Evolutionary conservation across 1,140 invertebrate species (phyloP).

Genomic region (Globodera rostochiensis): DNA sequence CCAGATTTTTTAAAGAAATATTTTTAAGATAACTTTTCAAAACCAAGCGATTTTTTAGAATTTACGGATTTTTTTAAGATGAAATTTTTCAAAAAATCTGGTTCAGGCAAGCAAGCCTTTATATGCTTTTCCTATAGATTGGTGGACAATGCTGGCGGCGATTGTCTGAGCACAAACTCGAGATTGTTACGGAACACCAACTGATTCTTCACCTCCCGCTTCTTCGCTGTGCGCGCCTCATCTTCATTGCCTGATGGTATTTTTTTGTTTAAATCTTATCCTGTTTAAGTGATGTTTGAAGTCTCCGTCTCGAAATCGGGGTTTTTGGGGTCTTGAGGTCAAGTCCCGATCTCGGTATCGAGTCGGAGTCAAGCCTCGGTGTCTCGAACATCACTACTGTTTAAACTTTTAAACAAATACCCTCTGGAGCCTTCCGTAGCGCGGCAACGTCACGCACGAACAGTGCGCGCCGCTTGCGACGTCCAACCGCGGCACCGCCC

Average conservation of each 20-base stretch:
- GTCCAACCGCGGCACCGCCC: background rate
- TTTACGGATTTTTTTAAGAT: too few relatives aligned
- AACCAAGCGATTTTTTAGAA: too few relatives aligned
- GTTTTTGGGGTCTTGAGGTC: too few relatives aligned
- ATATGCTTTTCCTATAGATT: background rate
- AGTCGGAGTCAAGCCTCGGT: too few relatives aligned
- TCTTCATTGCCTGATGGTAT: too few relatives aligned
- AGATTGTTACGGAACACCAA: constrained; percentile 27
- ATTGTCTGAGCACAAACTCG: constrained; percentile 31
- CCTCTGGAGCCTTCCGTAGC: background rate
- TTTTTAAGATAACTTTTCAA: background rate
- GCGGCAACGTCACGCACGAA: background rate
- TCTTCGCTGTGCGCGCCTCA: background rate
- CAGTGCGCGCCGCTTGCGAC: background rate
- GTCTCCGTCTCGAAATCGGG: too few relatives aligned
- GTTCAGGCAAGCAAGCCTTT: too few relatives aligned
- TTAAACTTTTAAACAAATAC: background rate
- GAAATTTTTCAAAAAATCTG: too few relatives aligned
- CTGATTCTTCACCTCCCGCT: constrained; percentile 24
- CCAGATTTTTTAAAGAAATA: background rate
- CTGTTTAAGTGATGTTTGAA: too few relatives aligned
- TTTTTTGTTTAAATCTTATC: too few relatives aligned
- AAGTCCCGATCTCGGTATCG: too few relatives aligned
- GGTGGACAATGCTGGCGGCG: background rate
- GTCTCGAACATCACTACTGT: too few relatives aligned